Percentiles rank a stretch among this genome's conserved stretches.
Evolutionary conservation across 2,113 vertebrate genomes (phyloP).

Genomic region (Mastomys coucha): DNA sequence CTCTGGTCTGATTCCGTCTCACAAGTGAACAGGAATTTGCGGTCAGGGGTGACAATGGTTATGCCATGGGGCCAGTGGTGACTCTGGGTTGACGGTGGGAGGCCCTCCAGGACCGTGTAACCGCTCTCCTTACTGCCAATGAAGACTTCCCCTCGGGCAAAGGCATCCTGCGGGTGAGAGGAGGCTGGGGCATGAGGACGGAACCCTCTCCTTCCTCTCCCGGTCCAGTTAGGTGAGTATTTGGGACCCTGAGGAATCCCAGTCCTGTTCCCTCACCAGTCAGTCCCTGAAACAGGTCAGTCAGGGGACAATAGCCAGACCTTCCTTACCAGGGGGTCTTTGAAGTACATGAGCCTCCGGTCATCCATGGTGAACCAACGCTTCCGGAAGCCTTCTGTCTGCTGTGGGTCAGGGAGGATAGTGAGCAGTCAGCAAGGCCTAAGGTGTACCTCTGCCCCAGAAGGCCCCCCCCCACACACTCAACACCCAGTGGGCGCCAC

Average conservation of each 20-base stretch:
- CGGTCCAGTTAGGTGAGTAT: too few species aligned
- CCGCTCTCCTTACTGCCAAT: slow-evolving; percentile 97
- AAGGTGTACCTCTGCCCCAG: neutral
- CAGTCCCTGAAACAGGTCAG: neutral
- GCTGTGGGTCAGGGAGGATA: slow-evolving; percentile 83
- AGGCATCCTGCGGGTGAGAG: slow-evolving; percentile 91
- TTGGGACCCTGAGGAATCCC: neutral
- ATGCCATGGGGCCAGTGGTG: slow-evolving; percentile 96
- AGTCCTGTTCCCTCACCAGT: neutral
- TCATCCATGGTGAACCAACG: slow-evolving; percentile 99
- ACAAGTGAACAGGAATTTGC: slow-evolving; percentile 97
- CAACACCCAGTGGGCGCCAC: neutral
- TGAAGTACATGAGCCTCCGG: slow-evolving; percentile 97
- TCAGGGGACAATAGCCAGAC: neutral
- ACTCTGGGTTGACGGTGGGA: slow-evolving; percentile 93
- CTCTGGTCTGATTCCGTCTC: slow-evolving; percentile 94
- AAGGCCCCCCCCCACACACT: neutral
- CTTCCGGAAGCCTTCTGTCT: slow-evolving; percentile 98
- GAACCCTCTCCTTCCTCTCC: neutral
- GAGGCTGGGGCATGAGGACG: neutral
- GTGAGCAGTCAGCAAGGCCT: neutral
- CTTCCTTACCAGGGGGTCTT: slow-evolving; percentile 95
- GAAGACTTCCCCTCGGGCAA: slow-evolving; percentile 97
- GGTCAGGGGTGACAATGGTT: slow-evolving; percentile 96
- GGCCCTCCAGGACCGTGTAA: slow-evolving; percentile 94